phyloP scores from a whole-genome alignment of 2,888 invertebrate genomes.

The Gerris lacustris region DNA sequence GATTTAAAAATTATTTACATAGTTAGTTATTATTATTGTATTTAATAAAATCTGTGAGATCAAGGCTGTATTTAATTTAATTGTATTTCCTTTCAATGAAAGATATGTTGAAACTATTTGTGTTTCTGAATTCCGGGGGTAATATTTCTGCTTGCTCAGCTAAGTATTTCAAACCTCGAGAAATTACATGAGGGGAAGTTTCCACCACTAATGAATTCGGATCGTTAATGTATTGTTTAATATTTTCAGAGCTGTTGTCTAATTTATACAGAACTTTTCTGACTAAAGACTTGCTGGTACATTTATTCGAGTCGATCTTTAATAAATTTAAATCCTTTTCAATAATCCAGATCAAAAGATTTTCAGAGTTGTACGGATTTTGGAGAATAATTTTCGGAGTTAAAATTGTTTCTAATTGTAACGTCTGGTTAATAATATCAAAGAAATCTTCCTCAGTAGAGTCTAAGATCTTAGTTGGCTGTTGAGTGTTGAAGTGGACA shows the following conservation, averaged over 20 bases:
- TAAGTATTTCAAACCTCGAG: slow-evolving; percentile 43
- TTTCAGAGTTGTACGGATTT: slow-evolving; percentile 42
- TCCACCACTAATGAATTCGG: slow-evolving; percentile 42
- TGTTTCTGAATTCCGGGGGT: slow-evolving; percentile 43
- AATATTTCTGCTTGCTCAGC: slow-evolving; percentile 44
- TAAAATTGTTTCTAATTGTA: slow-evolving; percentile 43
- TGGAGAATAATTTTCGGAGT: slow-evolving; percentile 46
- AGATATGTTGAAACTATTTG: slow-evolving; percentile 48
- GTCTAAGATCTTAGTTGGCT: not conserved
- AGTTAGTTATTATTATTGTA: too few species aligned
- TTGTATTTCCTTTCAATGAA: slow-evolving; percentile 37
- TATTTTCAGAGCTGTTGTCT: slow-evolving; percentile 37
- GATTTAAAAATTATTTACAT: too few species aligned
- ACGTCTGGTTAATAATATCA: slow-evolving; percentile 42
- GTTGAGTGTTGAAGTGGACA: slow-evolving; percentile 36
- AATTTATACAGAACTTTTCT: slow-evolving; percentile 46
- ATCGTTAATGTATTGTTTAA: slow-evolving; percentile 45
- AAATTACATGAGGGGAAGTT: slow-evolving; percentile 49
- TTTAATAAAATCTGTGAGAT: too few species aligned
- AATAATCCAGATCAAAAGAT: slow-evolving; percentile 48
- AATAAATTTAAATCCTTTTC: slow-evolving; percentile 47
- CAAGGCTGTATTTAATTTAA: too few species aligned
- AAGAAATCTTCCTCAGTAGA: slow-evolving; percentile 41
- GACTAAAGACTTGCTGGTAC: slow-evolving; percentile 38
- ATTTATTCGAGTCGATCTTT: slow-evolving; percentile 28